A percentile compares a stretch with the other conserved stretches of the same genome.
phyloP scores from a whole-genome alignment of 2,888 invertebrate genomes.

The Stenichneumon culpator region DNA sequence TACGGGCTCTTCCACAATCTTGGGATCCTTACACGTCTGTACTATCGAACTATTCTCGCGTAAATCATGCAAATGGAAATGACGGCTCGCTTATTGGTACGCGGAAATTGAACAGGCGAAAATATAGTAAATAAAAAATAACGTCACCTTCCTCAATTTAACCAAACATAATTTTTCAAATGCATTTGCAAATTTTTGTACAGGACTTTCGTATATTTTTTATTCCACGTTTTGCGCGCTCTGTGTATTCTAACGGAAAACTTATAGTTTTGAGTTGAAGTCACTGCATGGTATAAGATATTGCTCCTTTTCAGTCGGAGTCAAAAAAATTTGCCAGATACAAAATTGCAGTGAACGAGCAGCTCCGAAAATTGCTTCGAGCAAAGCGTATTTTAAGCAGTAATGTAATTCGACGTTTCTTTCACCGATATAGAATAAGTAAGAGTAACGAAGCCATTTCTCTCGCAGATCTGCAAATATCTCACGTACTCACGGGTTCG shows the following conservation, averaged over 20 bases:
- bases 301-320: not conserved
- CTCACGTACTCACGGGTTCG: constrained; percentile 56
- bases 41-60: constrained; percentile 44
- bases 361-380: not conserved
- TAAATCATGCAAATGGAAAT: constrained; percentile 62
- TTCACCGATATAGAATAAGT: constrained; percentile 31
- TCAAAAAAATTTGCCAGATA: not conserved
- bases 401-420: constrained; percentile 18
- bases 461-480: constrained; percentile 59
- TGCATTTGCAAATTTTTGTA: not conserved
- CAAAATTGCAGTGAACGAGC: not conserved
- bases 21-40: constrained; percentile 61
- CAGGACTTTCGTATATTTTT: not conserved
- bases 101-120: constrained; percentile 33
- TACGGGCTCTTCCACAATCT: constrained; percentile 49
- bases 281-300: too few species aligned
- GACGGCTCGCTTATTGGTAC: constrained; percentile 6
- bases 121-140: not conserved
- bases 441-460: constrained; percentile 57
- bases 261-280: too few species aligned
- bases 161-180: not conserved
- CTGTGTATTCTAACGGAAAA: too few species aligned
- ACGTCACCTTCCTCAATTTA: not conserved
- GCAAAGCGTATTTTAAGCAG: not conserved
- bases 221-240: too few species aligned